Base-by-base conservation (phyloP, 2,888 invertebrate species). In the Tinea trinotella region DNA sequence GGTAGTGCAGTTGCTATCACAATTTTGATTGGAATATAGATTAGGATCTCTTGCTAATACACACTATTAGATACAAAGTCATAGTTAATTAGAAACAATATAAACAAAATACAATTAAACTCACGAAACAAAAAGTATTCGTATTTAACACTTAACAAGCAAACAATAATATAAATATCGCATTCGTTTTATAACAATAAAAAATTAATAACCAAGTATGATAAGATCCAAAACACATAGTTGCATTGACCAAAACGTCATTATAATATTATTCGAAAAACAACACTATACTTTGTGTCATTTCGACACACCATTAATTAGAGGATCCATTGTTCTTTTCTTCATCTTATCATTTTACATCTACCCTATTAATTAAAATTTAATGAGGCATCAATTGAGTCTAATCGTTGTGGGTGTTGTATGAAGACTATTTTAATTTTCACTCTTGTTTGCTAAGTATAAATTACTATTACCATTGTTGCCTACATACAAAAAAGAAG, bases 331-430 rank as follows among this genome's bases (percentile, higher is more conserved):
- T 52, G 52, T 53, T 53, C 20, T 13, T 53, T 40, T 40, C 36
- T 53, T 20, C 22, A 19, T 36, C 36, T 53, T 52, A 34, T 18
- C 17, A n/a, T 53, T 40, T 40, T 60, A 63, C 62, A 61, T 61
- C 60, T 58, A 58, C 59, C 61, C 62, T 62, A 60, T 62, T 54
- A 59, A 62, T 61, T 57, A 59, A 57, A 59, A 58, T 61, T 63
- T 60, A 58, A 60, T 57, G 34, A 53, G 20, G 35, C 40, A 52
- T 49, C 20, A 54, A 52, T 50, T 52, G 46, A 22, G 35, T 35
- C 52, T 53, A 55, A 46, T 18, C 36, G 36, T 52, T 35, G 13
- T 35, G 35, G 35, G 35, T 52, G 18, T 35, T 13, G 22, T 50
- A 50, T 24, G 22, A 50, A 50, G 15, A 50, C 50, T 18, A 19